Percentiles rank a stretch among this genome's conserved stretches.
Conservation (phyloP, 2,888 invertebrate species). For the Tachina fera region DNA sequence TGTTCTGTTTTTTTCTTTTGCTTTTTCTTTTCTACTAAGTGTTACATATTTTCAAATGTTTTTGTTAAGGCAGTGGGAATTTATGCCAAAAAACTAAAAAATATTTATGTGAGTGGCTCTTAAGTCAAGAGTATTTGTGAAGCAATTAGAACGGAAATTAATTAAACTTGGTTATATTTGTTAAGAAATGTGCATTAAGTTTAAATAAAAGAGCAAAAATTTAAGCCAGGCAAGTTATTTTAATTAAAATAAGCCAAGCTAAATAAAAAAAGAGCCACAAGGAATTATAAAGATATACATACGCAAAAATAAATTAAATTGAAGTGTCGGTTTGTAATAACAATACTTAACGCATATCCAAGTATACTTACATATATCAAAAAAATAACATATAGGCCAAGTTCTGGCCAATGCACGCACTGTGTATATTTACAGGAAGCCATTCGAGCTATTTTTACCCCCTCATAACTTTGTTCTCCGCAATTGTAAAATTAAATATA, state of each 20-base stretch:
- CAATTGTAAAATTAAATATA: no score
- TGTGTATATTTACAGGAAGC: no score
- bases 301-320: neutral
- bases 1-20: neutral
- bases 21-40: neutral
- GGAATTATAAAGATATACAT: neutral
- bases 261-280: no score
- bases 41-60: neutral
- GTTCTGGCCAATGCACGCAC: no score
- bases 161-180: conserved; percentile 11
- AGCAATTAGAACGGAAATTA: conserved; percentile 26
- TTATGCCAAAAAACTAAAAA: neutral
- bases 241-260: no score
- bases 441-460: no score
- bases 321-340: no score
- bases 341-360: no score
- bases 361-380: no score
- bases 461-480: no score
- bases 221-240: neutral
- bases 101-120: neutral
- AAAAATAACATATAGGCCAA: no score
- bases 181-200: neutral
- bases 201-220: neutral
- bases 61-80: neutral
- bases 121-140: conserved; percentile 28